Evolutionary conservation across 2,113 vertebrate species (phyloP), one percentile per base, ranked within the genome.

Genomic region (Ascaphus truei): DNA sequence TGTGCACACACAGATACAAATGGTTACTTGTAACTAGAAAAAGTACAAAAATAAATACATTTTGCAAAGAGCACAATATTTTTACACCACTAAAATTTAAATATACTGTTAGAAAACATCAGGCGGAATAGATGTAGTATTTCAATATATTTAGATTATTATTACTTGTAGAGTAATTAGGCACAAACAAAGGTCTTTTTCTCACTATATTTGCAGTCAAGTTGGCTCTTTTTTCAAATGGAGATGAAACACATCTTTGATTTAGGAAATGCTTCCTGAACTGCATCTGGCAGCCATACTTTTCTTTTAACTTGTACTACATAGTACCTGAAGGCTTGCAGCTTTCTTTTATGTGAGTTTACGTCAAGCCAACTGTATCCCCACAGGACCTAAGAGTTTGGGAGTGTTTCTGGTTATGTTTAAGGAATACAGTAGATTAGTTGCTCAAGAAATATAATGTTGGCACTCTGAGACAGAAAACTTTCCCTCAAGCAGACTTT

Each of bases 231-330:
- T 31, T 57, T 47, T 50, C 20, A 6, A 39, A 15, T 22, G 31
- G 10, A 68, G 39, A 58, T 48, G 53, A 57, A 68, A 68, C 41
- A 58, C 55, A 15, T 68, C 23, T 43, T 6, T 18, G 5, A 43
- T 47, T 26, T 29, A 50, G 25, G 22, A 12, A 20, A 50, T 15
- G 31, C 25, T 36, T 27, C 39, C 64, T 18, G 30, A 8, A 20
- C n/a, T 50, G 25, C 66, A 68, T 59, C 47, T 50, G 66, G 53
- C 18, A 25, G 36, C 33, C 65, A 68, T 29, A 20, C 20, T n/a
- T 50, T 31, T n/a, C 31, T 60, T 50, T 51, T 23, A 33, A 55
- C 43, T 36, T n/a, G 6, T 48, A 9, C 16, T 47, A 16, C 39
- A 7, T 18, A 20, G 29, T 18, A 60, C 55, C 55, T 68, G 43